Evolutionary conservation across 53 echinoderm and acorn worm species (phyloP).

Genomic region (Paracentrotus lividus): DNA sequence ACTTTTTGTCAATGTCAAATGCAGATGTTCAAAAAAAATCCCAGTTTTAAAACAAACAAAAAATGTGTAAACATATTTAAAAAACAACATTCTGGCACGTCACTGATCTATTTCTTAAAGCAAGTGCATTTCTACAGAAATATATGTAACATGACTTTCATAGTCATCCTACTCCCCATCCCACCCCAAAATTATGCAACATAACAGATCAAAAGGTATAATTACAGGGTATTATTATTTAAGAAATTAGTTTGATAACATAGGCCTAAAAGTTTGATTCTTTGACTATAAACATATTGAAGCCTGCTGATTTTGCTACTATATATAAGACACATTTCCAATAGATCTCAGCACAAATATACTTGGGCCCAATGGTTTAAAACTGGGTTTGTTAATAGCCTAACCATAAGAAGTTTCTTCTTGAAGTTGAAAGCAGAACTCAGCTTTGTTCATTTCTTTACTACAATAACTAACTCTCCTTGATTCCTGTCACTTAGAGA

Average conservation of each 20-base stretch:
- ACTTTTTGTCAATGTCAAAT: not conserved
- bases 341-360: too few relatives aligned
- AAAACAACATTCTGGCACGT: too few relatives aligned
- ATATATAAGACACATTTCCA: too few relatives aligned
- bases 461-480: not conserved
- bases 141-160: not conserved
- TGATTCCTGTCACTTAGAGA: not conserved
- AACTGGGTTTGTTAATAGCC: not conserved
- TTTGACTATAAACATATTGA: too few relatives aligned
- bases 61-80: not conserved
- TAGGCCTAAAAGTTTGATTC: not conserved
- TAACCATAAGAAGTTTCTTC: not conserved
- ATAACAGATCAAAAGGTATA: too few relatives aligned
- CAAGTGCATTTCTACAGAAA: too few relatives aligned
- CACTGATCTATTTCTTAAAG: too few relatives aligned
- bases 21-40: not conserved
- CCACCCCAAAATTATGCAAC: too few relatives aligned
- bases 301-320: too few relatives aligned
- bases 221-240: not conserved
- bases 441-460: not conserved
- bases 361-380: too few relatives aligned
- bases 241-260: not conserved
- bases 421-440: not conserved
- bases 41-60: not conserved
- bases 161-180: not conserved